Conservation (phyloP, 2,888 invertebrate genomes). For the Timema podura region DNA sequence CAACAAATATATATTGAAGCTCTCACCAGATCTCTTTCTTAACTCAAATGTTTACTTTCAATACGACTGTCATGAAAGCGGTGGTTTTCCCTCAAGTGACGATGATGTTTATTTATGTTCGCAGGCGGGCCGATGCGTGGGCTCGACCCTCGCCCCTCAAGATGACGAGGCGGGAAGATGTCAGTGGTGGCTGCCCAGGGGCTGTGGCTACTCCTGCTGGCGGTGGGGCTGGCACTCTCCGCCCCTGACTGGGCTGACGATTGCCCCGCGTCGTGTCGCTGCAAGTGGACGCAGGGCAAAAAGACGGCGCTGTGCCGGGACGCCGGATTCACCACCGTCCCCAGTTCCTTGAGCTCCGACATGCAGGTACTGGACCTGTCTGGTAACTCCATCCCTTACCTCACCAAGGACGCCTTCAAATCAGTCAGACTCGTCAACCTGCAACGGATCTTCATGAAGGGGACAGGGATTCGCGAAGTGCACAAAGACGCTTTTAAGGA, state of each 20-base stretch:
- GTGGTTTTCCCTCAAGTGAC: no score
- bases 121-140: constrained; percentile 23
- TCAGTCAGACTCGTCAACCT: constrained; percentile 75
- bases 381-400: constrained; percentile 70
- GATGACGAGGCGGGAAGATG: constrained; percentile 26
- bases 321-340: constrained; percentile 74
- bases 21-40: no score
- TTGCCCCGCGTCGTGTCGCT: constrained; percentile 80
- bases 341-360: constrained; percentile 63
- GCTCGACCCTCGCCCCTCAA: constrained; percentile 17
- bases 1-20: no score
- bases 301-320: constrained; percentile 83
- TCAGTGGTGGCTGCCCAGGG: constrained; percentile 37
- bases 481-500: constrained; percentile 83
- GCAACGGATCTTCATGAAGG: constrained; percentile 75
- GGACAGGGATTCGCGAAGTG: constrained; percentile 69
- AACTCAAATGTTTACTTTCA: no score
- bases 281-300: constrained; percentile 91
- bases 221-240: constrained; percentile 38
- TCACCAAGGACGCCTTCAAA: constrained; percentile 75
- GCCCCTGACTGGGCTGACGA: constrained; percentile 77
- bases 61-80: no score
- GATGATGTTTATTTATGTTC: no score
- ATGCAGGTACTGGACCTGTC: constrained; percentile 84
- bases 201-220: constrained; percentile 37